phyloP scores from a whole-genome alignment of 2,888 invertebrate genomes.

The Malthinus seriepunctatus region DNA sequence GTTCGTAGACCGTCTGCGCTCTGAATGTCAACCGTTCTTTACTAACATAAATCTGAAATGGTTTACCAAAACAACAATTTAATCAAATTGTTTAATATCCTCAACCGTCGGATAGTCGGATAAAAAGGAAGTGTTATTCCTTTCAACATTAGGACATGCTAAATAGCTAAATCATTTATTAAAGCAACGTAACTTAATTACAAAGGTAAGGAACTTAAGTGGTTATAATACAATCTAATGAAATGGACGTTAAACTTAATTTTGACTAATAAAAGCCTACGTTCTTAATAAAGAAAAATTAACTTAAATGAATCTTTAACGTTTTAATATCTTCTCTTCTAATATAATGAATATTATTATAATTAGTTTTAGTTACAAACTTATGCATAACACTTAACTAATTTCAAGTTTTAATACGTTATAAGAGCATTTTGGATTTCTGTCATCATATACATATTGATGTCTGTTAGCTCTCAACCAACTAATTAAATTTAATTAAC shows the following conservation, averaged over 20 bases:
- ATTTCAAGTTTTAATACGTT: too few relatives aligned
- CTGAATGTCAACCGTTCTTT: slow-evolving; percentile 42
- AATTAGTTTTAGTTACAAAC: too few relatives aligned
- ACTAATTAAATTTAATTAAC: too few relatives aligned
- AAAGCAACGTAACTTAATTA: neutral
- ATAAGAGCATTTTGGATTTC: too few relatives aligned
- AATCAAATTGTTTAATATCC: slow-evolving; percentile 51
- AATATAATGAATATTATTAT: too few relatives aligned
- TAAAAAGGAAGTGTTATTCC: slow-evolving; percentile 31
- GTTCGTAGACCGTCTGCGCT: slow-evolving; percentile 40
- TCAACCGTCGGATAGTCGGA: too few relatives aligned
- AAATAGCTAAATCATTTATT: too few relatives aligned
- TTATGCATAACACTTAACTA: too few relatives aligned
- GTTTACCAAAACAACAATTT: slow-evolving; percentile 45
- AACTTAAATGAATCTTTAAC: slow-evolving; percentile 18
- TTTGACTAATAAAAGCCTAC: slow-evolving; percentile 24
- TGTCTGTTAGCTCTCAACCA: too few relatives aligned
- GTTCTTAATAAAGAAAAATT: slow-evolving; percentile 25
- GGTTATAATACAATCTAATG: slow-evolving; percentile 24
- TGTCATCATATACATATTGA: too few relatives aligned
- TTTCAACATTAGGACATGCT: too few relatives aligned
- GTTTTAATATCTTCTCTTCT: slow-evolving; percentile 10
- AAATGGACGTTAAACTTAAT: slow-evolving; percentile 25
- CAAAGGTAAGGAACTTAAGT: slow-evolving; percentile 2
- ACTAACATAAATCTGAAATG: slow-evolving; percentile 44